phyloP scores from a whole-genome alignment of 1,140 invertebrate genomes.

The Eumaeus atala region DNA sequence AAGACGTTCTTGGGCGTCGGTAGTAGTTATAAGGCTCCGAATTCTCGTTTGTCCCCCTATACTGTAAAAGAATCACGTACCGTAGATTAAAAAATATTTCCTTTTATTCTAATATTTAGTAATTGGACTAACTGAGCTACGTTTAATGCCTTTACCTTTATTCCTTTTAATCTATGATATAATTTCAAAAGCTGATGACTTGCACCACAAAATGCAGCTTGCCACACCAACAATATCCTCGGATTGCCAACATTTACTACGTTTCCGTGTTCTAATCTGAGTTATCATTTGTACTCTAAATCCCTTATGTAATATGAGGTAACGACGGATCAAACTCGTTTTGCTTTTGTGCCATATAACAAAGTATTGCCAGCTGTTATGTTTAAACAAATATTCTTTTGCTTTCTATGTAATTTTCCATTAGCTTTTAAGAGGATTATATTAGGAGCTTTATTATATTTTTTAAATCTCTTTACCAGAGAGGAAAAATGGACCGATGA shows the following conservation, averaged over 20 bases:
- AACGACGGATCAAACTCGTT: conserved; percentile 30
- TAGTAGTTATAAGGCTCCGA: no score
- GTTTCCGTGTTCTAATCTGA: conserved; percentile 38
- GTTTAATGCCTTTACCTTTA: no score
- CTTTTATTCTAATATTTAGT: no score
- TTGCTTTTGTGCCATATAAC: conserved; percentile 26
- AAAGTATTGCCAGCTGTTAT: conserved; percentile 20
- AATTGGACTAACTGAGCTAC: no score
- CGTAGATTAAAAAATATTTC: no score
- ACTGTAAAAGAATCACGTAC: no score
- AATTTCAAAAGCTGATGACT: background rate
- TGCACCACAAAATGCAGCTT: conserved; percentile 19
- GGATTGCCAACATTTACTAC: conserved; percentile 39
- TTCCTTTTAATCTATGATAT: no score
- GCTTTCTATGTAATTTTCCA: conserved; percentile 18
- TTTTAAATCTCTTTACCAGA: no score
- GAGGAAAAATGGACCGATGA: no score
- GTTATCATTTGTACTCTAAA: conserved; percentile 35
- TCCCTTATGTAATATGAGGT: conserved; percentile 31
- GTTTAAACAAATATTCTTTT: conserved; percentile 18
- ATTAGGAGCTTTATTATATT: conserved; percentile 20
- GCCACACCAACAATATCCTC: conserved; percentile 30
- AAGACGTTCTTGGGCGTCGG: no score
- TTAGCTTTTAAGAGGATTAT: conserved; percentile 11
- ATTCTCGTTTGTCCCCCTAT: no score